Evolutionary conservation across 2,888 invertebrate species (phyloP).

Genomic region (Thumatha senex): DNA sequence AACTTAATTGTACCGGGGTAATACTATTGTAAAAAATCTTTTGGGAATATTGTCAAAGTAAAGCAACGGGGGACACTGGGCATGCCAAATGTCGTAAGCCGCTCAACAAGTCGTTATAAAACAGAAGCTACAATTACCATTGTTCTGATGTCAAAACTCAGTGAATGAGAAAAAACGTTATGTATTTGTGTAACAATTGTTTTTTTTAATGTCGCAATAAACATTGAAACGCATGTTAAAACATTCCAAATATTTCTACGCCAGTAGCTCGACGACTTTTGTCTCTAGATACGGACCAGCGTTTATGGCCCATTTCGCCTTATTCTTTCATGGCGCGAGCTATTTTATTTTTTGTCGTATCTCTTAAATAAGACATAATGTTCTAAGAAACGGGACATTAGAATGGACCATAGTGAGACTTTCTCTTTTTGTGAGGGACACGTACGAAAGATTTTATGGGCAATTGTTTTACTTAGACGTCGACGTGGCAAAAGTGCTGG

Average conservation of each 20-base stretch:
- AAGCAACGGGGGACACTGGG: constrained; percentile 31
- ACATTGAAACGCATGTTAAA: constrained; percentile 66
- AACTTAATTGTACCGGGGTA: no score
- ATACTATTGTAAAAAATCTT: constrained; percentile 23
- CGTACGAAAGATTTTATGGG: constrained; percentile 77
- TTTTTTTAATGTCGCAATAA: constrained; percentile 63
- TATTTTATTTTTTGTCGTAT: constrained; percentile 73
- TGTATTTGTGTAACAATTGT: constrained; percentile 51
- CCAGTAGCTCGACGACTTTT: constrained; percentile 72
- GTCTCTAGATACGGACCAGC: constrained; percentile 58
- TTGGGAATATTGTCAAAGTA: constrained; percentile 37
- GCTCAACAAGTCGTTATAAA: constrained; percentile 55
- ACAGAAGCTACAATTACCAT: constrained; percentile 73
- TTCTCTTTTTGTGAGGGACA: constrained; percentile 77
- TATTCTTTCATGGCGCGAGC: constrained; percentile 68
- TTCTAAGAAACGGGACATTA: constrained; percentile 79
- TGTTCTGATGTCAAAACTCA: constrained; percentile 70
- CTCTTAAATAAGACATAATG: constrained; percentile 82
- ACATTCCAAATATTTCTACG: constrained; percentile 70
- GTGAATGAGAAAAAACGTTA: constrained; percentile 62
- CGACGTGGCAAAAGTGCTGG: constrained; percentile 62
- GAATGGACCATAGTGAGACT: constrained; percentile 65
- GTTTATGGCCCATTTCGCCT: constrained; percentile 76
- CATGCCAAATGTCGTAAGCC: constrained; percentile 41
- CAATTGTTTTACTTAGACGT: constrained; percentile 76